Evolutionary conservation across 92 coral and sea anemone species (phyloP), one percentile per base, ranked within the genome.

Genomic region (Porites rus): DNA sequence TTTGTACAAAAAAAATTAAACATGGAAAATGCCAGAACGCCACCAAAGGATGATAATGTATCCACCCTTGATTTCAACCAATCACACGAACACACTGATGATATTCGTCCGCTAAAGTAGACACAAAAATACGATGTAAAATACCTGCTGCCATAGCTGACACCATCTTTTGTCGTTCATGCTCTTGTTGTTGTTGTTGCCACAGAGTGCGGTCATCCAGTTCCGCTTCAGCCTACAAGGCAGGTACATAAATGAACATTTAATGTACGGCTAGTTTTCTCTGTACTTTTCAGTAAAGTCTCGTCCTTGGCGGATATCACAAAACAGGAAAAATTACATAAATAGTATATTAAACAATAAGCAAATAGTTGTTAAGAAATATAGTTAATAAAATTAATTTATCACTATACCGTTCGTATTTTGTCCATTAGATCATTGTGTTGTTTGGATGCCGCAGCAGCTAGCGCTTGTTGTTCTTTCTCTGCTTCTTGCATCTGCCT

Each of bases 91-190:
- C 46, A 38, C 46, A 38, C 5, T 38, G 46, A 38, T 38, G 46
- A 38, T 0, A 38, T 38, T 38, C 46, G 46, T 38, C 46, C 46
- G 46, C 46, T 38, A 38, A 38, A 38, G 46, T 38, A 38, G 46
- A 38, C 46, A 38, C 46, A 38, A 38, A 38, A 38, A 38, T 3
- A 73, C 54, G 13, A 73, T 11, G 60, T 31, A 73, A 43, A 73
- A 43, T 18, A 95, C 99, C 97, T 79, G 95, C 95, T 76, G 98
- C 97, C 70, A 97, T 85, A 14, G 92, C 92, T 54, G 98, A 92
- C 14, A 92, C 86, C 77, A 92, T 87, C 68, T 93, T 92, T 76
- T 91, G 91, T 54, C 95, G 84, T 75, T 91, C 91, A 60, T 76
- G 81, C 14, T 97, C 99, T 73, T 83, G 94, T 87, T 93, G 96